These are phyloP conservation scores for Gobiocypris rarus DNA, from an alignment of 2,113 vertebrate species.

Conservation along the genomic window DNA sequence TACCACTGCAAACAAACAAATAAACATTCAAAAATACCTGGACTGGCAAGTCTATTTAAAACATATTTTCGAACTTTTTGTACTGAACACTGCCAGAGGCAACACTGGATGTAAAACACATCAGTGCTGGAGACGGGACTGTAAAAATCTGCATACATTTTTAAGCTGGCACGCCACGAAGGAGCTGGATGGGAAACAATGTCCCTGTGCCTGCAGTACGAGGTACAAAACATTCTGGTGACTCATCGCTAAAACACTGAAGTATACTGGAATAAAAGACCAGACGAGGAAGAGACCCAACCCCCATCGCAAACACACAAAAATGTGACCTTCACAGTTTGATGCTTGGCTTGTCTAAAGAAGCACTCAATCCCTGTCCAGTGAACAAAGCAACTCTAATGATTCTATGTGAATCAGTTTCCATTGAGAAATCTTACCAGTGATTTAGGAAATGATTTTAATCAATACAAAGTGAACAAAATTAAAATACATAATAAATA, in stretches of 20 bases:
- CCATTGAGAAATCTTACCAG: too few relatives aligned
- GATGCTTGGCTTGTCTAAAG: neutral
- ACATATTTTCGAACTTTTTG: constrained; percentile 12
- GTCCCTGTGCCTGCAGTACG: neutral
- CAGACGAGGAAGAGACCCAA: neutral
- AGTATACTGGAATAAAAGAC: neutral
- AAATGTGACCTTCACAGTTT: constrained; percentile 22
- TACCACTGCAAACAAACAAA: neutral
- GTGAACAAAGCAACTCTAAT: neutral
- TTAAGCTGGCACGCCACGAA: neutral
- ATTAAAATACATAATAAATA: neutral
- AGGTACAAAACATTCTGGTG: constrained; percentile 11
- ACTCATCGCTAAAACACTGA: constrained; percentile 23
- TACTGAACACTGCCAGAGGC: constrained; percentile 28
- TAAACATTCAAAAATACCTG: constrained; percentile 25
- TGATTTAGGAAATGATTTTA: too few relatives aligned
- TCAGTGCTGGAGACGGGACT: constrained; percentile 35
- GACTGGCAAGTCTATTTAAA: neutral
- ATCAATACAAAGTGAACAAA: neutral
- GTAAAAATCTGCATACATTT: constrained; percentile 45
- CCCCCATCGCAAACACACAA: neutral
- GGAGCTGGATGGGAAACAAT: constrained; percentile 20
- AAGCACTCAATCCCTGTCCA: neutral
- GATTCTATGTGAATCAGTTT: neutral
- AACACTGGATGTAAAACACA: constrained; percentile 20